Conservation (phyloP, 2,888 invertebrate species). For the Callimorpha dominula region DNA sequence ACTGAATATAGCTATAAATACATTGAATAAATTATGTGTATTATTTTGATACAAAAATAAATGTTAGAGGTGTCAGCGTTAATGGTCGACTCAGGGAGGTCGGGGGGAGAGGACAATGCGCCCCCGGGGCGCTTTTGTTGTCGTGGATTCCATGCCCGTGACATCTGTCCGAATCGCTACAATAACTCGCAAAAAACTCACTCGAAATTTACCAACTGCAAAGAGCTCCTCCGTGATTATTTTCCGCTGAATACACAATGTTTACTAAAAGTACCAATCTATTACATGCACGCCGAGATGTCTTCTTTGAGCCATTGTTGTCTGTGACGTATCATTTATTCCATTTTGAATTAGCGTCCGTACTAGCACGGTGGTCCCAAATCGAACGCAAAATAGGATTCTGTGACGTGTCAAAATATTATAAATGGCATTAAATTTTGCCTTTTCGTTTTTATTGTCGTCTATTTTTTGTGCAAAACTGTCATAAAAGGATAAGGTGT, state of each 20-base stretch:
- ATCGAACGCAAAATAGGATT: slow-evolving; percentile 46
- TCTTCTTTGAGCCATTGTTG: slow-evolving; percentile 81
- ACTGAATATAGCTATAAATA: slow-evolving; percentile 77
- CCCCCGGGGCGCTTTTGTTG: slow-evolving; percentile 84
- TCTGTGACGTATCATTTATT: slow-evolving; percentile 79
- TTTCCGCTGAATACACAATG: slow-evolving; percentile 75
- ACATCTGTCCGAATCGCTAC: slow-evolving; percentile 86
- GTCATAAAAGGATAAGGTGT: slow-evolving; percentile 29
- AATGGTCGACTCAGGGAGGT: slow-evolving; percentile 78
- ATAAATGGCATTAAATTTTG: slow-evolving; percentile 69
- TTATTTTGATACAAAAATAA: slow-evolving; percentile 81
- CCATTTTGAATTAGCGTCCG: slow-evolving; percentile 66
- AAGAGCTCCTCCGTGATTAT: slow-evolving; percentile 73
- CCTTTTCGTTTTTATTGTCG: slow-evolving; percentile 57
- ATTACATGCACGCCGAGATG: slow-evolving; percentile 62
- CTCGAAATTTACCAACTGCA: slow-evolving; percentile 78
- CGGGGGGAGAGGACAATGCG: slow-evolving; percentile 78
- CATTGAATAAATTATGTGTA: slow-evolving; percentile 80
- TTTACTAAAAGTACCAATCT: slow-evolving; percentile 55
- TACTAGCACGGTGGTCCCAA: slow-evolving; percentile 73
- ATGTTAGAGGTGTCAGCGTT: slow-evolving; percentile 82
- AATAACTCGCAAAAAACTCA: slow-evolving; percentile 85
- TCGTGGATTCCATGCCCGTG: slow-evolving; percentile 79
- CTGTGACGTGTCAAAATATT: slow-evolving; percentile 77
- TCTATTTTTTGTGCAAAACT: slow-evolving; percentile 35